phyloP scores from a whole-genome alignment of 2,113 vertebrate species.

The Macquaria australasica region DNA sequence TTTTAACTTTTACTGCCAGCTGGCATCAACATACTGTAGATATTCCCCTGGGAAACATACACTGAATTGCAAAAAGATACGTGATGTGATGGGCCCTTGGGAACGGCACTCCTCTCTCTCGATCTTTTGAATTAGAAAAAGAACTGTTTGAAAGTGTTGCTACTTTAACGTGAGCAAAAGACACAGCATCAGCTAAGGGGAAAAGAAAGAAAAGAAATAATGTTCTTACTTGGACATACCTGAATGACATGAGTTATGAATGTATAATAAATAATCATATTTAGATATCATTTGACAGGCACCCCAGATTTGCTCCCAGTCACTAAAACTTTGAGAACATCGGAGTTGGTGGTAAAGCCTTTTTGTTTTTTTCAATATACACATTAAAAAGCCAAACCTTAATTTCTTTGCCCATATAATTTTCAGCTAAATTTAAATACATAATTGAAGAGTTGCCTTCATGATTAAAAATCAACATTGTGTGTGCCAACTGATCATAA shows the following conservation, averaged over 20 bases:
- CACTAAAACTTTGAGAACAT: slow-evolving; percentile 38
- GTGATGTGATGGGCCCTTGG: not conserved
- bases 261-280: slow-evolving; percentile 19
- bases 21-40: not conserved
- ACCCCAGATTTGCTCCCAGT: slow-evolving; percentile 25
- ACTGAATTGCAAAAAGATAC: not conserved
- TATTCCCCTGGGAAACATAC: slow-evolving; percentile 1
- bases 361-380: slow-evolving; percentile 15
- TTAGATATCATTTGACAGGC: slow-evolving; percentile 15
- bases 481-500: not conserved
- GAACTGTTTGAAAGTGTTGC: not conserved
- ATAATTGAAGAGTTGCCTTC: slow-evolving; percentile 51
- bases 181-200: not conserved
- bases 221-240: not conserved
- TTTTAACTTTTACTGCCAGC: slow-evolving; percentile 7
- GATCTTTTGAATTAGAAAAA: slow-evolving; percentile 1
- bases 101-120: not conserved
- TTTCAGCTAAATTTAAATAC: slow-evolving; percentile 44
- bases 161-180: not conserved
- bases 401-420: slow-evolving; percentile 47
- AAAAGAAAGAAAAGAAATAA: not conserved
- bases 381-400: slow-evolving; percentile 38
- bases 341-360: slow-evolving; percentile 1
- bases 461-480: slow-evolving; percentile 32
- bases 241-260: slow-evolving; percentile 12